A percentile compares a stretch with the other conserved stretches of the same genome.
These are phyloP conservation scores for Corydoras sp. DNA, from an alignment of 2,113 vertebrate species.

Conservation along the genomic window DNA sequence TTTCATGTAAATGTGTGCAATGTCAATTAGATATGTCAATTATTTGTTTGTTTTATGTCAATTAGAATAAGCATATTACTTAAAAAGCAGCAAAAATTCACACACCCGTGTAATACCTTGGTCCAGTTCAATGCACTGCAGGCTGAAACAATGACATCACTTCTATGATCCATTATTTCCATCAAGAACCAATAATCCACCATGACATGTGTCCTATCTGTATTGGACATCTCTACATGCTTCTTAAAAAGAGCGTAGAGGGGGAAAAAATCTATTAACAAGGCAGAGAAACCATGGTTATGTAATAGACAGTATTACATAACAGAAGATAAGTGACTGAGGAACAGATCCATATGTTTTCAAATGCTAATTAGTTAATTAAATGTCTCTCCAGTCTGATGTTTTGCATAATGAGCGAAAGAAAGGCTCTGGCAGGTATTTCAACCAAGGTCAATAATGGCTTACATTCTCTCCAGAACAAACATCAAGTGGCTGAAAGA, in stretches of 20 bases:
- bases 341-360: constrained; percentile 28
- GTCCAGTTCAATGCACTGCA: not conserved
- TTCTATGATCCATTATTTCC: constrained; percentile 18
- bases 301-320: constrained; percentile 17
- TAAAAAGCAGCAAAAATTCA: not conserved
- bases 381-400: constrained; percentile 27
- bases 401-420: constrained; percentile 33
- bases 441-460: constrained; percentile 10
- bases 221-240: not conserved
- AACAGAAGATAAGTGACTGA: not conserved
- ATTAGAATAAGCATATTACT: not conserved
- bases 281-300: constrained; percentile 9
- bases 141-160: constrained; percentile 4
- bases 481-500: not conserved
- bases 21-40: too few relatives aligned
- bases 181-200: not conserved
- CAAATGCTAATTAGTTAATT: constrained; percentile 41
- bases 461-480: constrained; percentile 1
- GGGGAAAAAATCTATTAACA: constrained; percentile 4
- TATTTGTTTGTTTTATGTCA: too few relatives aligned
- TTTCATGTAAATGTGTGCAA: too few relatives aligned
- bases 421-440: not conserved
- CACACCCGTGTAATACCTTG: not conserved
- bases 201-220: not conserved
- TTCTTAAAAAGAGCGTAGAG: not conserved